These are phyloP conservation scores for Stegodyphus mimosarum DNA, from an alignment of 1,140 invertebrate genomes.

Conservation along the genomic window DNA sequence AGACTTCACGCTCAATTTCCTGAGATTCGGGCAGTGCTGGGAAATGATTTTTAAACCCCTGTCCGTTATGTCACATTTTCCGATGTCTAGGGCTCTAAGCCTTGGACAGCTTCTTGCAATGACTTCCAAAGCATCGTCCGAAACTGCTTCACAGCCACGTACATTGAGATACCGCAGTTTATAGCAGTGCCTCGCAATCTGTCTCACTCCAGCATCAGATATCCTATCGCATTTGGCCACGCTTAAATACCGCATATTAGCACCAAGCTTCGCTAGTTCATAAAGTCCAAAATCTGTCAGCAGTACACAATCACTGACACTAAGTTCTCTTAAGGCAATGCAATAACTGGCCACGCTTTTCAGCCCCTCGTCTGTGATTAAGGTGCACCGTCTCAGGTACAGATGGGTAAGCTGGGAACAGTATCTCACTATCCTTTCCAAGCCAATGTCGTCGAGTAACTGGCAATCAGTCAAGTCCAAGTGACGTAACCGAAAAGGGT, in stretches of 20 bases:
- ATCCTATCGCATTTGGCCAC: slow-evolving; percentile 87
- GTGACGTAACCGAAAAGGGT: slow-evolving; percentile 66
- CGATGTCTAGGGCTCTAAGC: slow-evolving; percentile 86
- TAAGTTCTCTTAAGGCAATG: slow-evolving; percentile 82
- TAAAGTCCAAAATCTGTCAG: slow-evolving; percentile 92
- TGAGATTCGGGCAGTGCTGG: slow-evolving; percentile 88
- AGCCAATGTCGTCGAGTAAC: slow-evolving; percentile 82
- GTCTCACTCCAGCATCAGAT: slow-evolving; percentile 85
- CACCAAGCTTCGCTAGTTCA: slow-evolving; percentile 87
- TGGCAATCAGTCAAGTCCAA: slow-evolving; percentile 89
- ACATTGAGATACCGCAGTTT: slow-evolving; percentile 84
- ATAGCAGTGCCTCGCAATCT: slow-evolving; percentile 87
- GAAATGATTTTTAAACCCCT: slow-evolving; percentile 84
- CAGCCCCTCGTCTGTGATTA: slow-evolving; percentile 83
- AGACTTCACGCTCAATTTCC: slow-evolving; percentile 87
- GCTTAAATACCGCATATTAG: slow-evolving; percentile 84
- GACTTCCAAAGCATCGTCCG: slow-evolving; percentile 86
- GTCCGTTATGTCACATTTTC: slow-evolving; percentile 92
- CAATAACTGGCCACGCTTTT: slow-evolving; percentile 89
- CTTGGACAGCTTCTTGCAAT: slow-evolving; percentile 85
- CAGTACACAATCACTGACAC: slow-evolving; percentile 88
- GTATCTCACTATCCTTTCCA: slow-evolving; percentile 83
- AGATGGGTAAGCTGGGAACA: slow-evolving; percentile 88
- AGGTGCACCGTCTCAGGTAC: slow-evolving; percentile 85
- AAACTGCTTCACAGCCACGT: slow-evolving; percentile 89